These are phyloP conservation scores for Scaeva pyrastri DNA, from an alignment of 2,888 invertebrate species.

Conservation along the genomic window DNA sequence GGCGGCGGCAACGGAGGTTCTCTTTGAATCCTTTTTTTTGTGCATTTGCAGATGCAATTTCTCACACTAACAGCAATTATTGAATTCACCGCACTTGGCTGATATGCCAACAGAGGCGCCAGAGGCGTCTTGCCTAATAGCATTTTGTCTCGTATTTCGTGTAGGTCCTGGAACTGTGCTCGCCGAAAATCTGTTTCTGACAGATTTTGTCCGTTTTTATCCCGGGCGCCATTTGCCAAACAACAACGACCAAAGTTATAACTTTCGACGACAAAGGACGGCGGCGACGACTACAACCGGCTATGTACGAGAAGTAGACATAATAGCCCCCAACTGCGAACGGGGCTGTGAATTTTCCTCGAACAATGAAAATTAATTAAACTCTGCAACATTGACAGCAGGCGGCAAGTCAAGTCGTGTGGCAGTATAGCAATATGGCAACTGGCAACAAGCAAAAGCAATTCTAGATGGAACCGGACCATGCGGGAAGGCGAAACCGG, in stretches of 20 bases:
- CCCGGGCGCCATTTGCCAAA: neutral
- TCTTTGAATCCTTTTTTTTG: too few species aligned
- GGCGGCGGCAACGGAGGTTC: neutral
- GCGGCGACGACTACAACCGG: neutral
- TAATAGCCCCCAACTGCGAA: slow-evolving; percentile 56
- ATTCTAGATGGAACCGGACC: too few species aligned
- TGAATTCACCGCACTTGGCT: neutral
- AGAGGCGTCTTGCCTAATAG: slow-evolving; percentile 12
- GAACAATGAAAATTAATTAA: slow-evolving; percentile 74
- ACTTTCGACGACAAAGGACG: too few species aligned
- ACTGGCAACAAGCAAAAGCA: too few species aligned
- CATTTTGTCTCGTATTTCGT: slow-evolving; percentile 12
- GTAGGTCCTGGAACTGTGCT: neutral
- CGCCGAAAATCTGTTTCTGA: slow-evolving; percentile 11
- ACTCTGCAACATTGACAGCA: slow-evolving; percentile 67
- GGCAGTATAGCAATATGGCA: slow-evolving; percentile 10
- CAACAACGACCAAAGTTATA: neutral
- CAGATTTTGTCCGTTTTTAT: slow-evolving; percentile 34
- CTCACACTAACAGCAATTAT: neutral
- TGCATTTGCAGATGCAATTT: slow-evolving; percentile 21
- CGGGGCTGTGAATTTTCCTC: slow-evolving; percentile 33
- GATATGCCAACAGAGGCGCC: neutral
- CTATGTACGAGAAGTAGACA: slow-evolving; percentile 11
- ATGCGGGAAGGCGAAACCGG: too few species aligned
- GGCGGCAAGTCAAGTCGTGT: slow-evolving; percentile 25